Conservation (phyloP, 2,797 vertebrate species). For the Oryzias dopingdopingensis region DNA sequence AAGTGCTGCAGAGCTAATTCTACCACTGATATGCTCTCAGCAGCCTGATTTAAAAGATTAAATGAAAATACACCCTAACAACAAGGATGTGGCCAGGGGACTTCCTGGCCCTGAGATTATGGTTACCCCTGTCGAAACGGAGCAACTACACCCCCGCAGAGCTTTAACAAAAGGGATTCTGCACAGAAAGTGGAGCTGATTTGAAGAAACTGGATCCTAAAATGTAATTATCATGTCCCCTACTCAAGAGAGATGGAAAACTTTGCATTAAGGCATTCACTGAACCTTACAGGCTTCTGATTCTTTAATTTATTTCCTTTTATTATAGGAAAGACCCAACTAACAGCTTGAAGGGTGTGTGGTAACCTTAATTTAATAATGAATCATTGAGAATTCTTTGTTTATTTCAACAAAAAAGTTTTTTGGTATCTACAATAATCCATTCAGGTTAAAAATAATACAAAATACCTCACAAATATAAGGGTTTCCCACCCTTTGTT, state of each 20-base stretch:
- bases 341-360: conserved; percentile 21
- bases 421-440: too few species aligned
- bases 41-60: conserved; percentile 62
- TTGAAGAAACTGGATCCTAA: conserved; percentile 4
- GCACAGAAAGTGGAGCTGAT: conserved; percentile 3
- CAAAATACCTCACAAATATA: too few species aligned
- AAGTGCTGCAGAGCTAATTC: conserved; percentile 61
- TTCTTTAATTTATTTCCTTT: conserved; percentile 3
- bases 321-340: conserved; percentile 27
- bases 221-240: conserved; percentile 28
- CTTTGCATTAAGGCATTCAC: conserved; percentile 25
- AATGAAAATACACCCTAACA: conserved; percentile 44
- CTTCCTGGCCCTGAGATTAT: conserved; percentile 62
- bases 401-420: too few species aligned
- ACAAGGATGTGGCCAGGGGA: conserved; percentile 65
- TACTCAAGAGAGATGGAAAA: conserved; percentile 18
- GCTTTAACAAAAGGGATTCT: conserved; percentile 30
- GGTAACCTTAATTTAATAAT: conserved; percentile 6
- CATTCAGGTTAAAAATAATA: too few species aligned
- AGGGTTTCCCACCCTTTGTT: too few species aligned
- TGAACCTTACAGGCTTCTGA: conserved; percentile 10
- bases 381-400: too few species aligned
- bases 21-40: conserved; percentile 50
- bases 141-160: conserved; percentile 28
- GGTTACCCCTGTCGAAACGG: conserved; percentile 37